These are phyloP conservation scores for Desmodus rotundus DNA, from an alignment of 2,113 vertebrate genomes.

Conservation along the genomic window DNA sequence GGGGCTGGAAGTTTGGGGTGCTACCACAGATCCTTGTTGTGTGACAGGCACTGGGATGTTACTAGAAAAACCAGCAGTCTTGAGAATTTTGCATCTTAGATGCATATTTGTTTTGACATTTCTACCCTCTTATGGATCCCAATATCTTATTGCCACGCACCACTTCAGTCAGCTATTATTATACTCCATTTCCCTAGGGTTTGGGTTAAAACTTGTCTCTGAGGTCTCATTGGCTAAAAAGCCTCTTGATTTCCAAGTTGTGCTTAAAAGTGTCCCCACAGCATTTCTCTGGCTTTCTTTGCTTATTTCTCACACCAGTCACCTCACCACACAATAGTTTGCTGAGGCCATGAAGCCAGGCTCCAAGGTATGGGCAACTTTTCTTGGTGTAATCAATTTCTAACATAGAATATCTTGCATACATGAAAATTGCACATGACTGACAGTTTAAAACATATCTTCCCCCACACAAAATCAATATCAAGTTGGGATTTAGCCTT, in stretches of 20 bases:
- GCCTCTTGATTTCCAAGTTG: neutral
- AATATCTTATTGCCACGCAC: neutral
- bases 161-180: neutral
- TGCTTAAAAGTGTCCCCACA: neutral
- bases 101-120: neutral
- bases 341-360: neutral
- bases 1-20: neutral
- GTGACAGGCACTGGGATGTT: neutral
- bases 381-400: neutral
- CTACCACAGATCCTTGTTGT: neutral
- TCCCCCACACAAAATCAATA: neutral
- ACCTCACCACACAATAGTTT: neutral
- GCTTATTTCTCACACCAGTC: neutral
- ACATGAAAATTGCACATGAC: neutral
- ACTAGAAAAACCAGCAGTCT: neutral
- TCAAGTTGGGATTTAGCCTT: neutral
- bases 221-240: neutral
- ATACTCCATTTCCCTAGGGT: neutral
- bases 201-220: neutral
- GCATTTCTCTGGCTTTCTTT: neutral
- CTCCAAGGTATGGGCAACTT: neutral
- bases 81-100: neutral
- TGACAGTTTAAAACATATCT: neutral
- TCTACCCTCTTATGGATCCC: neutral
- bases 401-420: neutral